Conservation (phyloP, 2,888 invertebrate species). For the Ethmia dodecea region DNA sequence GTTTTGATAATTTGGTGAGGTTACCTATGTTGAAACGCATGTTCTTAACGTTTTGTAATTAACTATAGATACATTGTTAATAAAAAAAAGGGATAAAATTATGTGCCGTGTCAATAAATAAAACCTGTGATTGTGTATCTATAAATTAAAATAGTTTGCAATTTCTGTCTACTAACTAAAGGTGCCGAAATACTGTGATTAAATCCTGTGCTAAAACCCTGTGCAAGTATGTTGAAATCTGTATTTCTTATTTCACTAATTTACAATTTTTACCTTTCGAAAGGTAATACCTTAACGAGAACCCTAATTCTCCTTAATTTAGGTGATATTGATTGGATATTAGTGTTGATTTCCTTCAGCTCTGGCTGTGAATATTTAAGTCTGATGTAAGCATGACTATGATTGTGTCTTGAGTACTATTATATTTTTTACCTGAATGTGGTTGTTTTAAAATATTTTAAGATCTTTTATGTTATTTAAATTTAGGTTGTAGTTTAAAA, state of each 20-base stretch:
- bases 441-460: constrained; percentile 10
- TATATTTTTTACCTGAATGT: no score
- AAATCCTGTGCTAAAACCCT: constrained; percentile 1
- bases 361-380: constrained; percentile 49
- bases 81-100: constrained; percentile 20
- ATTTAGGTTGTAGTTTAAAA: neutral
- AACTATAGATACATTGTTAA: constrained; percentile 13
- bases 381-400: no score
- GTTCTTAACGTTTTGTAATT: constrained; percentile 19
- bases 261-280: constrained; percentile 20
- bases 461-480: constrained; percentile 7
- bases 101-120: constrained; percentile 11
- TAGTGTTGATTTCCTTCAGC: constrained; percentile 34
- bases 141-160: no score
- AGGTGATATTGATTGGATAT: constrained; percentile 31
- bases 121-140: constrained; percentile 2
- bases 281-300: constrained; percentile 50
- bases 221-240: constrained; percentile 1
- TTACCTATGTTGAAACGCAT: constrained; percentile 16
- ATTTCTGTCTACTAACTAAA: neutral
- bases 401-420: no score
- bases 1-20: constrained; percentile 11
- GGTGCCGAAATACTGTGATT: constrained; percentile 3
- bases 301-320: constrained; percentile 48
- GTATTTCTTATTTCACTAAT: constrained; percentile 15